These are phyloP conservation scores for Chiloscyllium punctatum DNA, from an alignment of 2,797 vertebrate species.

Conservation along the genomic window DNA sequence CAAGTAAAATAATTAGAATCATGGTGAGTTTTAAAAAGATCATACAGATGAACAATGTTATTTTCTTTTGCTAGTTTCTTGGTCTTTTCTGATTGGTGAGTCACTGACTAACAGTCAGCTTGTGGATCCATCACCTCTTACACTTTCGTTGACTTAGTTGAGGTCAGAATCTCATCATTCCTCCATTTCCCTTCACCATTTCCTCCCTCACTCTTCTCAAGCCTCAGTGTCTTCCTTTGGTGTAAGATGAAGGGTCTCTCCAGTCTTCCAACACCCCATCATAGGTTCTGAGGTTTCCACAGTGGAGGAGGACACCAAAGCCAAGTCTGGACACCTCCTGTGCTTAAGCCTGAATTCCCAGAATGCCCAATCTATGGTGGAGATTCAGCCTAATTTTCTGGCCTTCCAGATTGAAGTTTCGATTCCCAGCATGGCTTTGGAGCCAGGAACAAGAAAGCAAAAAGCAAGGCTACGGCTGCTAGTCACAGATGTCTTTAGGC, in stretches of 20 bases:
- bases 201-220: neutral
- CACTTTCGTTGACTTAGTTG: neutral
- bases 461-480: no score
- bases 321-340: neutral
- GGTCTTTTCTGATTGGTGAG: neutral
- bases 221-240: neutral
- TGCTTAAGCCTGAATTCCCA: neutral
- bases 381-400: neutral
- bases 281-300: neutral
- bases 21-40: neutral
- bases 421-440: neutral
- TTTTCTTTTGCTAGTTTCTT: neutral
- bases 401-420: neutral
- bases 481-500: no score
- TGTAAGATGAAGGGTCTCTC: no score
- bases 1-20: constrained; percentile 9
- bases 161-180: neutral
- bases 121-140: neutral
- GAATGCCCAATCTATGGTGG: neutral
- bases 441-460: no score
- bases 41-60: neutral
- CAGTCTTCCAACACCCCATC: neutral
- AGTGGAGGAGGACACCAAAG: neutral
- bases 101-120: neutral
- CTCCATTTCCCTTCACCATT: neutral